Conservation (phyloP, 2,113 vertebrate genomes). For the Petaurus breviceps region DNA sequence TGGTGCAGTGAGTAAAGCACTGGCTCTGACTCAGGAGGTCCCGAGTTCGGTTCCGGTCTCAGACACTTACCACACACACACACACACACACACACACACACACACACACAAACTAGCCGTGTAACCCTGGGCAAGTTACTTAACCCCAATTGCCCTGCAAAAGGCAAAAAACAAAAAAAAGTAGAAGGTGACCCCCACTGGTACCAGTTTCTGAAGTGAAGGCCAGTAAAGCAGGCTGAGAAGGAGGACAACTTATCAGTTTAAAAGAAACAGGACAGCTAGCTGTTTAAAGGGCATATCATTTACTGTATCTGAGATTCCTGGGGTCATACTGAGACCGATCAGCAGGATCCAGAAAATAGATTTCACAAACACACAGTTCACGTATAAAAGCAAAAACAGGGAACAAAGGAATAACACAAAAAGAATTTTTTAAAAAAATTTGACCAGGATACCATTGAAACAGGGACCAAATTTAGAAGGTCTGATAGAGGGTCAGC, state of each 20-base stretch:
- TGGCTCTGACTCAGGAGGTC: no score
- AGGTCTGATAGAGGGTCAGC: not conserved
- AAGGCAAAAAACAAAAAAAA: no score
- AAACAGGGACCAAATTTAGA: conserved; percentile 53
- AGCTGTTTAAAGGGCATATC: not conserved
- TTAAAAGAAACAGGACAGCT: not conserved
- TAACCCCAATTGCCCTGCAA: no score
- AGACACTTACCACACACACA: no score
- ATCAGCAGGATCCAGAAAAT: conserved; percentile 62
- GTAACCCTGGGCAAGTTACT: no score
- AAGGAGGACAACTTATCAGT: not conserved
- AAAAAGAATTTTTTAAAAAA: not conserved
- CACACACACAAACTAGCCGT: no score
- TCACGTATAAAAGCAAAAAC: conserved; percentile 67
- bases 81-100: no score
- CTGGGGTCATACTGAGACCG: conserved; percentile 44
- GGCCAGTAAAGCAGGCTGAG: not conserved
- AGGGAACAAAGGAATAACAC: conserved; percentile 60
- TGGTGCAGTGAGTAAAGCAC: no score
- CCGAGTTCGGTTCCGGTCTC: no score
- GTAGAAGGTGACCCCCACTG: not conserved
- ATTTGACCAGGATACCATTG: conserved; percentile 44
- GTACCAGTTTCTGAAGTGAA: conserved; percentile 12
- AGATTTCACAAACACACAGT: conserved; percentile 67
- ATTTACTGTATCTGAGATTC: not conserved